Conservation (phyloP, 2,888 invertebrate species). For the Alloplasta piceator region DNA sequence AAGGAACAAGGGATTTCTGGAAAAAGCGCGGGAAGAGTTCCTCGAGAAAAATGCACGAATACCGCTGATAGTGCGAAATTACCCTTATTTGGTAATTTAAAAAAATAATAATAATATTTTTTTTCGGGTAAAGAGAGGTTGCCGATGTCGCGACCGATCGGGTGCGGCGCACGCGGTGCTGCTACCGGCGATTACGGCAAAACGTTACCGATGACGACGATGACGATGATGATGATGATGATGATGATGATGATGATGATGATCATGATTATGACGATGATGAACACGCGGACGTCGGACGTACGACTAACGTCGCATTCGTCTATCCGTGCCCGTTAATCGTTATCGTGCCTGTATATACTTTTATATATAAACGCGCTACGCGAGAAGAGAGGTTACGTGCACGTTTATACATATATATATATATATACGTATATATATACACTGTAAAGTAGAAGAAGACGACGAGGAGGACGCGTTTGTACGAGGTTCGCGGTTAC, state of each 20-base stretch:
- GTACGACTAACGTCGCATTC: constrained; percentile 54
- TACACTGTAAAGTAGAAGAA: constrained; percentile 11
- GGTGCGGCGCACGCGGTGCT: constrained; percentile 57
- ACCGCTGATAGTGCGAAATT: constrained; percentile 19
- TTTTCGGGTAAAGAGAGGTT: constrained; percentile 27
- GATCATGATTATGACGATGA: constrained; percentile 22
- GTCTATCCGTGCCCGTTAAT: constrained; percentile 57
- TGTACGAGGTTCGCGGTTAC: constrained; percentile 56
- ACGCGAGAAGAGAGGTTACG: constrained; percentile 7
- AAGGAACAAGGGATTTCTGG: not conserved
- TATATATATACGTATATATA: not conserved
- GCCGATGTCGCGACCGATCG: constrained; percentile 56
- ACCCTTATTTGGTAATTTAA: not conserved
- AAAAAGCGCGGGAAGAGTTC: not conserved
- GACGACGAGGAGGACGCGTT: constrained; percentile 51
- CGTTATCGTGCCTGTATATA: constrained; percentile 57
- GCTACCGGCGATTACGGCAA: constrained; percentile 50
- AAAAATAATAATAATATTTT: constrained; percentile 8
- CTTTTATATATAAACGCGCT: not conserved
- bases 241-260: constrained; percentile 36
- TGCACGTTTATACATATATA: constrained; percentile 7
- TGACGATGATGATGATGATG: constrained; percentile 20
- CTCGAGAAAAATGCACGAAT: not conserved
- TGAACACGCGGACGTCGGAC: constrained; percentile 64
- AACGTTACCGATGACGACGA: constrained; percentile 52